Conservation (phyloP, 2,888 invertebrate genomes). For the Aromia moschata region DNA sequence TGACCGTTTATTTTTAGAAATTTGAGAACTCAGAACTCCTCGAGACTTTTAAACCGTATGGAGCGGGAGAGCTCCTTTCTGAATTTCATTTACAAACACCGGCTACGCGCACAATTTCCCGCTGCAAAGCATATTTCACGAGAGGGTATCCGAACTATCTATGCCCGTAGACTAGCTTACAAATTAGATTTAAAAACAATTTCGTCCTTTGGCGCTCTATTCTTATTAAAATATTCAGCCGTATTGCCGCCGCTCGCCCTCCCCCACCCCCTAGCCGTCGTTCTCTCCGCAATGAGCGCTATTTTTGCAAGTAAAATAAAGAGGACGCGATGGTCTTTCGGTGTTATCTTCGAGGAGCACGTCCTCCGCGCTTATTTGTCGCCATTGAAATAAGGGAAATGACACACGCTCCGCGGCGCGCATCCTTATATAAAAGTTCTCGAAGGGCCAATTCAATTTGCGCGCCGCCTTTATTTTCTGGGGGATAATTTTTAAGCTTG, state of each 20-base stretch:
- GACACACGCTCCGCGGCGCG: constrained; percentile 44
- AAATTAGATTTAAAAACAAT: constrained; percentile 49
- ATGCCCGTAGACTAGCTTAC: constrained; percentile 24
- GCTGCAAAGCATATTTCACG: constrained; percentile 24
- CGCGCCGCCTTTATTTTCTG: constrained; percentile 19
- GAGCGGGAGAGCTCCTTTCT: constrained; percentile 34
- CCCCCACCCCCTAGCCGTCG: constrained; percentile 35
- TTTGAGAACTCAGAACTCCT: too few relatives aligned
- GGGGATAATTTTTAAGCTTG: constrained; percentile 26
- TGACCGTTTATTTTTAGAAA: too few relatives aligned
- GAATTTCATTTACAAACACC: constrained; percentile 34
- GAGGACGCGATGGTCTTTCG: constrained; percentile 53
- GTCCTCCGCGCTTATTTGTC: constrained; percentile 54
- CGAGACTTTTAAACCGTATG: too few relatives aligned
- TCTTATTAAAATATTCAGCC: constrained; percentile 47
- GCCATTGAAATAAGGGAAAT: constrained; percentile 45
- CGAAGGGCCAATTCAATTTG: constrained; percentile 22
- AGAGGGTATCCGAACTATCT: constrained; percentile 29
- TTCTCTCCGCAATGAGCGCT: constrained; percentile 48
- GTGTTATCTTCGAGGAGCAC: constrained; percentile 55
- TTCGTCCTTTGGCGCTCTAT: constrained; percentile 37
- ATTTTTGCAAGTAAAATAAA: constrained; percentile 59
- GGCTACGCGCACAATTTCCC: constrained; percentile 30
- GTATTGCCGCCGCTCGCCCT: constrained; percentile 44
- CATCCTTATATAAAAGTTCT: constrained; percentile 42